phyloP scores from a whole-genome alignment of 1,140 invertebrate species.

The Scaptomyza montana region DNA sequence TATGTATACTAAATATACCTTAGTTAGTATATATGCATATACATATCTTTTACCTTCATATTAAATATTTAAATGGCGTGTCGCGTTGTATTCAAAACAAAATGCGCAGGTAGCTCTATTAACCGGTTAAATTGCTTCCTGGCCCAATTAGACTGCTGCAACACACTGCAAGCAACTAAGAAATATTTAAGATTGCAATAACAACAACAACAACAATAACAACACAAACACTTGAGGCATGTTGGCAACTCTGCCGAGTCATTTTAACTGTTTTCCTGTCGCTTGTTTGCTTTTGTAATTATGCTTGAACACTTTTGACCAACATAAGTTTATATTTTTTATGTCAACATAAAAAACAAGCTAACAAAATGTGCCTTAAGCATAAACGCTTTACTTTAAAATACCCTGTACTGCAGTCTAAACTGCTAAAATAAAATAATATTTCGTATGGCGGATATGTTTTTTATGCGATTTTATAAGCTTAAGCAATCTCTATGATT shows the following conservation, averaged over 20 bases:
- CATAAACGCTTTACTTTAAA: neutral
- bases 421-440: too few relatives aligned
- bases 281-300: constrained; percentile 34
- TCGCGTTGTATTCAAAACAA: constrained; percentile 43
- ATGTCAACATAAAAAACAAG: constrained; percentile 17
- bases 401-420: neutral
- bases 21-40: neutral
- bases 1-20: neutral
- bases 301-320: constrained; percentile 26
- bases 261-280: constrained; percentile 33
- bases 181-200: constrained; percentile 47
- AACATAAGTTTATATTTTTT: constrained; percentile 10
- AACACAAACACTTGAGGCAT: constrained; percentile 25
- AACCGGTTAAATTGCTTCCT: constrained; percentile 74
- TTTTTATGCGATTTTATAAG: too few relatives aligned
- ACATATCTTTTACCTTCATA: constrained; percentile 2
- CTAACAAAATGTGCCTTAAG: neutral
- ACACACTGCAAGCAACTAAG: constrained; percentile 24
- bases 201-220: constrained; percentile 18
- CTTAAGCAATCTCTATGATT: too few relatives aligned
- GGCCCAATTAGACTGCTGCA: constrained; percentile 65
- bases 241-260: constrained; percentile 25
- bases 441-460: too few relatives aligned
- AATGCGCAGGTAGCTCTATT: constrained; percentile 49
- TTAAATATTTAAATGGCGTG: constrained; percentile 1